Evolutionary conservation across 2,888 invertebrate genomes (phyloP).

Genomic region (Xanthostigma xanthostigma): DNA sequence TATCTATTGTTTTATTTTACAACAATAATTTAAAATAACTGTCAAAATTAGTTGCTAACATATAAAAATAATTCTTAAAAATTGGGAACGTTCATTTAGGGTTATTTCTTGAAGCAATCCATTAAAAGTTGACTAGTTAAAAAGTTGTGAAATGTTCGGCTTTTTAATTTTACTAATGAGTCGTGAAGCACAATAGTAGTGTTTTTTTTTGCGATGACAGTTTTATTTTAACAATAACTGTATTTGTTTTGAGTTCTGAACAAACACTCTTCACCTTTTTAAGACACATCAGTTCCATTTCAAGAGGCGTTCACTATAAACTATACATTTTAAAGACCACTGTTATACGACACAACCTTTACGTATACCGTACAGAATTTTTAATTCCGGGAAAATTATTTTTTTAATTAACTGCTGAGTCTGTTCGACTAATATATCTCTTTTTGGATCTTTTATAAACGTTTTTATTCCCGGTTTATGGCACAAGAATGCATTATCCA

Average conservation of each 20-base stretch:
- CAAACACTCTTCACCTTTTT: not conserved
- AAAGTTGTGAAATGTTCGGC: too few species aligned
- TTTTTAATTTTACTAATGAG: too few species aligned
- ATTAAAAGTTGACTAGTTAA: too few species aligned
- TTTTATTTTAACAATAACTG: too few species aligned
- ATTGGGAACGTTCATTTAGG: too few species aligned
- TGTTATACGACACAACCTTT: conserved; percentile 67
- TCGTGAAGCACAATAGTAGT: too few species aligned
- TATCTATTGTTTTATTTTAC: not conserved
- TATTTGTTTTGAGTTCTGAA: not conserved
- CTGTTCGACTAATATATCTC: conserved; percentile 59
- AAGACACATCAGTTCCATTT: not conserved
- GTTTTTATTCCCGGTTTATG: conserved; percentile 86
- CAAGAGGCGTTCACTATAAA: not conserved
- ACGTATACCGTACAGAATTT: conserved; percentile 65
- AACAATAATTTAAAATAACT: not conserved
- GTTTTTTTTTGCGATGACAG: too few species aligned
- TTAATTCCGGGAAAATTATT: conserved; percentile 71
- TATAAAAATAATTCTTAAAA: too few species aligned
- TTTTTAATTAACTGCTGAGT: conserved; percentile 65
- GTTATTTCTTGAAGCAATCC: too few species aligned
- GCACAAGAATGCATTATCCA: conserved; percentile 85
- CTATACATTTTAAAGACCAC: not conserved
- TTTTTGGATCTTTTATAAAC: conserved; percentile 60
- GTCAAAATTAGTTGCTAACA: too few species aligned